Conservation (phyloP, 1,140 invertebrate genomes). For the Cataglyphis hispanica region DNA sequence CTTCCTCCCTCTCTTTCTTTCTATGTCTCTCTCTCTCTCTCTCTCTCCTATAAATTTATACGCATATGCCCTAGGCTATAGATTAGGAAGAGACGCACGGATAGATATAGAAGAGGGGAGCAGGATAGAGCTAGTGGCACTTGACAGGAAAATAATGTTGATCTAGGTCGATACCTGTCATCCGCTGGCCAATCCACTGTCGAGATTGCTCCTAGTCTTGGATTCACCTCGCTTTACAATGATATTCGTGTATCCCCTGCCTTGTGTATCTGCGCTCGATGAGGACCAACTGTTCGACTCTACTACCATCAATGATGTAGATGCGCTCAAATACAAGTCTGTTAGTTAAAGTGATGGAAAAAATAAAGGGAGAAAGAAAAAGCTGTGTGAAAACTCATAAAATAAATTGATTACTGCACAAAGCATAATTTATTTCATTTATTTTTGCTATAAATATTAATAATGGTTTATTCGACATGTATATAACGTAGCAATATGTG, state of each 20-base stretch:
- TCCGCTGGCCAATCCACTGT: conserved; percentile 72
- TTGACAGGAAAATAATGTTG: conserved; percentile 77
- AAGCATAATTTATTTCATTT: background rate
- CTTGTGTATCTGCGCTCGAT: conserved; percentile 49
- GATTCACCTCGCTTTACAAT: conserved; percentile 72
- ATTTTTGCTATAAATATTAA: background rate
- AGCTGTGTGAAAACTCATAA: background rate
- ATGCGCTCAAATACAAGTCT: background rate
- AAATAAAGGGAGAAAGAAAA: background rate
- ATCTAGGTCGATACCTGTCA: conserved; percentile 78
- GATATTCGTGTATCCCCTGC: conserved; percentile 68
- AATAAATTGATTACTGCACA: background rate
- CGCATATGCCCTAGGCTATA: conserved; percentile 66
- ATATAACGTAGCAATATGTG: background rate
- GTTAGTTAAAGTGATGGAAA: background rate
- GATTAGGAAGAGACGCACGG: conserved; percentile 65
- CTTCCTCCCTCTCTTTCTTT: conserved; percentile 16
- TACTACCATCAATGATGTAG: conserved; percentile 10
- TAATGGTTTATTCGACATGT: background rate
- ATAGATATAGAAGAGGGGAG: conserved; percentile 23
- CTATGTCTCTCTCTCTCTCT: conserved; percentile 20
- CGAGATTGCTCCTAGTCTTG: conserved; percentile 72
- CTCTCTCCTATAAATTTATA: conserved; percentile 53
- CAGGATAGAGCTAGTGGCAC: conserved; percentile 64
- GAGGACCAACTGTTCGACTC: conserved; percentile 50